phyloP scores from a whole-genome alignment of 2,888 invertebrate species.

The Leucozona laternaria region DNA sequence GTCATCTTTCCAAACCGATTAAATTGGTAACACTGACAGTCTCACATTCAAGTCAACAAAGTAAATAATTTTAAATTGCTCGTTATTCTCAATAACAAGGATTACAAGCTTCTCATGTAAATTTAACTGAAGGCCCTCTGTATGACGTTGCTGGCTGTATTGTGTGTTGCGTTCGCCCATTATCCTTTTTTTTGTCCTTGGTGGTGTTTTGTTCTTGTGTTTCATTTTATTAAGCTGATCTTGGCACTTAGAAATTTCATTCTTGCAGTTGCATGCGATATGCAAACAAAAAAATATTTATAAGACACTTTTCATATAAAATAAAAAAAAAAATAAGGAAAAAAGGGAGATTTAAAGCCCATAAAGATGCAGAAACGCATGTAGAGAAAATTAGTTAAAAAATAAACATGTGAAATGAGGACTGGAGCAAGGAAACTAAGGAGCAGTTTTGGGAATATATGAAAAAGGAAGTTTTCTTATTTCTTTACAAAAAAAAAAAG shows the following conservation, averaged over 20 bases:
- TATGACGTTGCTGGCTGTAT: conserved; percentile 29
- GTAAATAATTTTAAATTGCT: conserved; percentile 77
- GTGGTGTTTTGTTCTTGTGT: conserved; percentile 9
- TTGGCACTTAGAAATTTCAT: conserved; percentile 57
- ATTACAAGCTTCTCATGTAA: conserved; percentile 72
- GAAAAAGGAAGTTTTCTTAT: conserved; percentile 22
- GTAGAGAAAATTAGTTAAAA: conserved; percentile 10
- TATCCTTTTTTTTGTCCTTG: conserved; percentile 38
- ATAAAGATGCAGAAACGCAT: conserved; percentile 61
- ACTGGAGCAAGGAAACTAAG: neutral
- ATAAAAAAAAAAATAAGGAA: conserved; percentile 10
- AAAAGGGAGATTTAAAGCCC: conserved; percentile 56
- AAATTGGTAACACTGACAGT: neutral
- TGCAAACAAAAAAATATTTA: neutral
- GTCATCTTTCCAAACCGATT: neutral
- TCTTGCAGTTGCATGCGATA: conserved; percentile 59
- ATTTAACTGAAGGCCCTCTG: conserved; percentile 51
- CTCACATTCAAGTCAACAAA: conserved; percentile 51
- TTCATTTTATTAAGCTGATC: conserved; percentile 56
- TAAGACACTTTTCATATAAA: conserved; percentile 5
- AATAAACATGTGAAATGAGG: neutral
- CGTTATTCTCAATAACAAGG: conserved; percentile 76
- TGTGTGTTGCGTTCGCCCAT: conserved; percentile 55
- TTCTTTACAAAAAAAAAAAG: neutral
- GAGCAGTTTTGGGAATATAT: neutral